Conservation (phyloP, 2,113 vertebrate species). For the Bungarus multicinctus region DNA sequence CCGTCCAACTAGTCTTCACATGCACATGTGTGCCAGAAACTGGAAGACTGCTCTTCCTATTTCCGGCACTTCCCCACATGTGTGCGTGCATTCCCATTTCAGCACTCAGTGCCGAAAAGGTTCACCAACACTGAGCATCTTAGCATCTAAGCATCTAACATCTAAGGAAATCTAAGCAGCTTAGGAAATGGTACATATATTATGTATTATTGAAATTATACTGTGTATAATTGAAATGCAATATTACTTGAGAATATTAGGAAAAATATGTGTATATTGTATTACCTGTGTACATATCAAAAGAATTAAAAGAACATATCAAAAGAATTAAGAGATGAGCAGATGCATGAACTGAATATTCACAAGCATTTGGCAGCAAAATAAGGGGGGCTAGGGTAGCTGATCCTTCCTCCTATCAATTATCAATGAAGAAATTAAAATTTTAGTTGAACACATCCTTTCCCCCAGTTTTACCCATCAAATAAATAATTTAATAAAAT, state of each 20-base stretch:
- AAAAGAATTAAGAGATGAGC: not conserved
- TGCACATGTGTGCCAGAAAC: too few relatives aligned
- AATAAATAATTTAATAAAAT: not conserved
- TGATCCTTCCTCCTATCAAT: not conserved
- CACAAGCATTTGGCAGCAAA: not conserved
- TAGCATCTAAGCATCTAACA: too few relatives aligned
- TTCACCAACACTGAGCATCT: not conserved
- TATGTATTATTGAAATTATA: too few relatives aligned
- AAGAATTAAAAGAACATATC: not conserved
- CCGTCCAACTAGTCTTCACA: too few relatives aligned
- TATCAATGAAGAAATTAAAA: not conserved
- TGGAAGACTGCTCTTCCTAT: too few relatives aligned
- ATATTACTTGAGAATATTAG: not conserved
- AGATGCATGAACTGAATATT: not conserved
- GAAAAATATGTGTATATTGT: not conserved
- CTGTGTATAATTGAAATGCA: not conserved
- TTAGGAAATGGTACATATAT: not conserved
- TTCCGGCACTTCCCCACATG: too few relatives aligned
- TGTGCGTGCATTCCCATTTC: too few relatives aligned
- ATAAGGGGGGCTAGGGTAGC: not conserved
- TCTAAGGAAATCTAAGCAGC: not conserved
- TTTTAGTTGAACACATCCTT: not conserved
- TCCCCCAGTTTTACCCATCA: not conserved
- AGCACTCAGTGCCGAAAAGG: too few relatives aligned
- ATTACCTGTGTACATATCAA: not conserved